Conservation (phyloP, 2,797 vertebrate genomes). For the Erpetoichthys calabaricus region DNA sequence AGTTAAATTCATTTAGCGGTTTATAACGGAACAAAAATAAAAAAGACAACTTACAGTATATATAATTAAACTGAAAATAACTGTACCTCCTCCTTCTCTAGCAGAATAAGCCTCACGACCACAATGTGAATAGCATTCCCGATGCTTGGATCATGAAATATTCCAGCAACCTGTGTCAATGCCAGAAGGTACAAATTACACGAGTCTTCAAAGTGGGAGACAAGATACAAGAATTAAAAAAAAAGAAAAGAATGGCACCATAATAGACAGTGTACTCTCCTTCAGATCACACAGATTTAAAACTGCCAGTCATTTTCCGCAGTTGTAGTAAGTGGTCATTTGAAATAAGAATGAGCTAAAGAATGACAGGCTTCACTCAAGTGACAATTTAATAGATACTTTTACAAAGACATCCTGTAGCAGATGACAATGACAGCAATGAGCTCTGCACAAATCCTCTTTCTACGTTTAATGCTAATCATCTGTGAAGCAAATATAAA, state of each 20-base stretch:
- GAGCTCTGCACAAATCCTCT: too few species aligned
- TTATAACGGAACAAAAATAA: not conserved
- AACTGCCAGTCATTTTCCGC: too few species aligned
- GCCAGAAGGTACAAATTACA: conserved; percentile 23
- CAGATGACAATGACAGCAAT: too few species aligned
- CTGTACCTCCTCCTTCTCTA: conserved; percentile 86
- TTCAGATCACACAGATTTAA: too few species aligned
- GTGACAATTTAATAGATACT: too few species aligned
- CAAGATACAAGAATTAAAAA: not conserved
- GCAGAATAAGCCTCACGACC: conserved; percentile 80
- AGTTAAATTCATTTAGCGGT: not conserved
- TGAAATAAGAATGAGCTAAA: too few species aligned
- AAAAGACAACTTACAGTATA: conserved; percentile 1
- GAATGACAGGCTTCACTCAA: too few species aligned
- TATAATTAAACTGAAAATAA: not conserved
- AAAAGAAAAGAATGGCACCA: conserved; percentile 7
- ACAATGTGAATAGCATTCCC: conserved; percentile 90
- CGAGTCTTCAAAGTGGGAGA: conserved; percentile 8
- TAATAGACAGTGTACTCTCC: conserved; percentile 1
- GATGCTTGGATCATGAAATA: conserved; percentile 90
- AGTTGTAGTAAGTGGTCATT: too few species aligned
- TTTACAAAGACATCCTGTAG: too few species aligned
- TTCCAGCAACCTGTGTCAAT: conserved; percentile 68
- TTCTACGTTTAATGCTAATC: too few species aligned
- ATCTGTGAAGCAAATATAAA: too few species aligned